These are phyloP conservation scores for Rhinichthys osculus DNA, from an alignment of 2,797 vertebrate genomes.

Conservation along the genomic window DNA sequence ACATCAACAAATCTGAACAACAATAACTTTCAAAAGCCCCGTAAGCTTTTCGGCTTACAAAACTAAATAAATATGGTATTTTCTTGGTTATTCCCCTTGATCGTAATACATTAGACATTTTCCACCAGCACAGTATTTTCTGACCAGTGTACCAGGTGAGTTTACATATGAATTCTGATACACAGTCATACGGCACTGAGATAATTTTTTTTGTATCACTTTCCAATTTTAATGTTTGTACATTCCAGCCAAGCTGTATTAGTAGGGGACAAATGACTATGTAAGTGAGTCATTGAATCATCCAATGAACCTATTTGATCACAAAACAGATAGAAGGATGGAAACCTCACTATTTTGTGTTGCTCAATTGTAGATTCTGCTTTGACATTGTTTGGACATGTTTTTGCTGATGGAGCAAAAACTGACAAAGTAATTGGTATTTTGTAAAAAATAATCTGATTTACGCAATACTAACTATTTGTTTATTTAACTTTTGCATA, in stretches of 20 bases:
- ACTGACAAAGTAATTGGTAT: not conserved
- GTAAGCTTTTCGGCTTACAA: not conserved
- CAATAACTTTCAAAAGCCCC: not conserved
- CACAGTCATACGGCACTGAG: too few species aligned
- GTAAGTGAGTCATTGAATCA: not conserved
- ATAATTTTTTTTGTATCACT: too few species aligned
- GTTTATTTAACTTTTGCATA: not conserved
- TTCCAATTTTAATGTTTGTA: too few species aligned
- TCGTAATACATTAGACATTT: not conserved
- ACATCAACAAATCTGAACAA: conserved; percentile 29
- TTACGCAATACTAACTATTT: not conserved
- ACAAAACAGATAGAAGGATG: not conserved
- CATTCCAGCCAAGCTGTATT: too few species aligned
- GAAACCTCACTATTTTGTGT: not conserved
- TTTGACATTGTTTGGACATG: not conserved
- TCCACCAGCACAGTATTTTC: not conserved
- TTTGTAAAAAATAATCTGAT: not conserved
- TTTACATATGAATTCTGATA: not conserved
- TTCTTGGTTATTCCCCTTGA: not conserved
- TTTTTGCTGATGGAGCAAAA: not conserved
- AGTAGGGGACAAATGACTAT: not conserved
- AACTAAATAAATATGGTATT: not conserved
- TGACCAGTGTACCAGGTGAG: not conserved
- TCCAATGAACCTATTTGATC: not conserved
- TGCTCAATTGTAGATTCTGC: not conserved